phyloP scores from a whole-genome alignment of 2,797 vertebrate species.

The Poecile montanus region DNA sequence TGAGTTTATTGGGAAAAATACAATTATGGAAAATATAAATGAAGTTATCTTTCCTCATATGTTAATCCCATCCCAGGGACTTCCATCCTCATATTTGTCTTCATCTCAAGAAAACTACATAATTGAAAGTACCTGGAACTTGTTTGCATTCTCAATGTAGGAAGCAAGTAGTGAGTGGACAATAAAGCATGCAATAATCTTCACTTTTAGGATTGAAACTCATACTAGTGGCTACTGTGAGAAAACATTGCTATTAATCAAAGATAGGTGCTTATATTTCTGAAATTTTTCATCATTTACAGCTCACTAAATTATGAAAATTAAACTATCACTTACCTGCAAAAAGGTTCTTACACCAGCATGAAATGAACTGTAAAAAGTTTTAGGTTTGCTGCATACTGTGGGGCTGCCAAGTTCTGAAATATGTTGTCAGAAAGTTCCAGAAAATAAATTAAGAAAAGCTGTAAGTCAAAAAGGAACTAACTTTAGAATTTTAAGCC shows the following conservation, averaged over 20 bases:
- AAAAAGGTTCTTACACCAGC: not conserved
- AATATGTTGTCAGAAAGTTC: not conserved
- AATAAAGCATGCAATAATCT: not conserved
- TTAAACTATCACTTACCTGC: not conserved
- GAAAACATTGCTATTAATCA: not conserved
- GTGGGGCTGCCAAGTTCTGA: not conserved
- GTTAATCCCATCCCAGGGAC: not conserved
- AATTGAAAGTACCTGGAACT: not conserved
- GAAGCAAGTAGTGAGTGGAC: not conserved
- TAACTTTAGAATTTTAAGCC: not conserved
- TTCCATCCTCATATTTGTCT: not conserved
- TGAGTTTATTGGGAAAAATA: slow-evolving; percentile 72
- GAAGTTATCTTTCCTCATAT: not conserved
- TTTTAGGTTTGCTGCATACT: not conserved
- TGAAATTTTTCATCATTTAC: not conserved
- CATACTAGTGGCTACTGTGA: not conserved
- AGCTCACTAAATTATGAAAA: not conserved
- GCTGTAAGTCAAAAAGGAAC: not conserved
- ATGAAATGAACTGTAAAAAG: not conserved
- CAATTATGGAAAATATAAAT: not conserved
- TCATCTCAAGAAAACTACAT: not conserved
- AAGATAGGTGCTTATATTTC: not conserved
- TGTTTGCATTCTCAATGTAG: not conserved
- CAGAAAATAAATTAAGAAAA: not conserved
- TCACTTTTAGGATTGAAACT: not conserved